These are phyloP conservation scores for Thalassarche chlororhynchos DNA, from an alignment of 2,113 vertebrate species.

Conservation along the genomic window DNA sequence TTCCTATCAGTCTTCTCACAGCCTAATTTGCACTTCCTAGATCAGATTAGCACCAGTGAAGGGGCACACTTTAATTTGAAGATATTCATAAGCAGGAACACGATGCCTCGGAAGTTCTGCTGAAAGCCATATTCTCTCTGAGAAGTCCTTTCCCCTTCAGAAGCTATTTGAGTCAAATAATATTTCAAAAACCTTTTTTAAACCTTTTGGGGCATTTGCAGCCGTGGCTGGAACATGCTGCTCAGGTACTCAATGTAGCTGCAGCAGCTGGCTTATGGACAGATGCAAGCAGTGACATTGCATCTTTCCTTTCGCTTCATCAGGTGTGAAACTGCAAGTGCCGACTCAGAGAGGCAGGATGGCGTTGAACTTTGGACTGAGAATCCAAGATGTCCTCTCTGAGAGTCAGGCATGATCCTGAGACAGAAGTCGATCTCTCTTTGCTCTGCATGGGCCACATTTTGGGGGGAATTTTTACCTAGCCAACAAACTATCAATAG, in stretches of 20 bases:
- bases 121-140: neutral
- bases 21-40: neutral
- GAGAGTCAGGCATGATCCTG: neutral
- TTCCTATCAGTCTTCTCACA: neutral
- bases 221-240: neutral
- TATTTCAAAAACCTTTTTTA: neutral
- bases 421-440: neutral
- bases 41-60: neutral
- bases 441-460: neutral
- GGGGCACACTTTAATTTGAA: neutral
- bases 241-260: neutral
- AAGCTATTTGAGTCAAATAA: neutral
- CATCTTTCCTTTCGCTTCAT: neutral
- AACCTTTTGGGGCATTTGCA: neutral
- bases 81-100: neutral
- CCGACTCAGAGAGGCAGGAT: neutral
- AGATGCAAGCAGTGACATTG: neutral
- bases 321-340: neutral
- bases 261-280: neutral
- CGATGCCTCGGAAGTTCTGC: neutral
- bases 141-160: neutral
- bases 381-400: neutral
- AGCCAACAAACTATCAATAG: neutral
- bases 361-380: neutral
- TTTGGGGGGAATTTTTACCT: neutral